Percentiles rank a stretch among this genome's conserved stretches.
These are phyloP conservation scores for Paraescarpia echinospica DNA, from an alignment of 1,140 invertebrate species.

Conservation along the genomic window DNA sequence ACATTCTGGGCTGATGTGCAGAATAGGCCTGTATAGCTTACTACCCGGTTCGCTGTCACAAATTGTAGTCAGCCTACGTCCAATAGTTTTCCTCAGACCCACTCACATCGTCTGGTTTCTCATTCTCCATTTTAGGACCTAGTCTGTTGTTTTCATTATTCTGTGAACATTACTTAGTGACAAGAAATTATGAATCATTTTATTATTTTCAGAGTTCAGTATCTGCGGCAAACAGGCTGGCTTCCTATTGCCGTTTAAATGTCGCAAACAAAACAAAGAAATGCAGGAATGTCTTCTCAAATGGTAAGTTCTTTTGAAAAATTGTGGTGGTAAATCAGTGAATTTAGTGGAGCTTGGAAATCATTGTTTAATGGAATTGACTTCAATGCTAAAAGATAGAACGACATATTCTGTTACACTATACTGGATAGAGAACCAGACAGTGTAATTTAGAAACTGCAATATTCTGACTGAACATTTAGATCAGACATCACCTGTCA, in stretches of 20 bases:
- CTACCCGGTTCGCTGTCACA: too few species aligned
- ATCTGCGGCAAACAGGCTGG: slow-evolving; percentile 74
- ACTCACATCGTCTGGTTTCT: too few species aligned
- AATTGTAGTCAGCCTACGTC: too few species aligned
- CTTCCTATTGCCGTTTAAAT: slow-evolving; percentile 72
- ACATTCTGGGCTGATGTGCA: too few species aligned
- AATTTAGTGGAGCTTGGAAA: background rate
- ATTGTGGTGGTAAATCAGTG: background rate
- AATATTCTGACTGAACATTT: background rate
- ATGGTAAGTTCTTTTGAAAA: slow-evolving; percentile 74
- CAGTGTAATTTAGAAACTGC: background rate
- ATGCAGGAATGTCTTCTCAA: slow-evolving; percentile 71
- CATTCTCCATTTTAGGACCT: too few species aligned
- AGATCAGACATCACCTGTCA: background rate
- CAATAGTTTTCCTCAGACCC: too few species aligned
- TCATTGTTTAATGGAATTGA: background rate
- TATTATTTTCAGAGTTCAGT: slow-evolving; percentile 65
- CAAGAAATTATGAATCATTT: slow-evolving; percentile 18
- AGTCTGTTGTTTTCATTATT: background rate
- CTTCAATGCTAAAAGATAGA: background rate
- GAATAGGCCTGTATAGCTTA: too few species aligned
- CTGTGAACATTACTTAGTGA: background rate
- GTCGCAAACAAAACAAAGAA: slow-evolving; percentile 69
- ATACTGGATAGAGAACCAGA: background rate
- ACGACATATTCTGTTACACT: background rate